phyloP scores from a whole-genome alignment of 1,140 invertebrate genomes.

The Anagrus nilaparvatae region DNA sequence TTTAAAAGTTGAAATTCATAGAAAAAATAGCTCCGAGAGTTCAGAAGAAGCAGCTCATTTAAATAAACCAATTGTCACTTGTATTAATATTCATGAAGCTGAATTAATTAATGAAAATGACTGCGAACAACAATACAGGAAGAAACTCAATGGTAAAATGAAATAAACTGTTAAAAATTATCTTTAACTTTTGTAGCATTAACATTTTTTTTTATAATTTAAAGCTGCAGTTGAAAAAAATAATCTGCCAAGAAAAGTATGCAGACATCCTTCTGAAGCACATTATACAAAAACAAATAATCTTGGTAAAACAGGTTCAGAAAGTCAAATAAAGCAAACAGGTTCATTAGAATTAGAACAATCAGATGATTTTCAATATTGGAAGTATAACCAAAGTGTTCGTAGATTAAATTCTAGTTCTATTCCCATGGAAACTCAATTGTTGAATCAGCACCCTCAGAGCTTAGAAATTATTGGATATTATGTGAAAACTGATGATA shows the following conservation, averaged over 20 bases:
- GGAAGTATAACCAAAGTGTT: conserved; percentile 36
- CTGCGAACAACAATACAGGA: conserved; percentile 24
- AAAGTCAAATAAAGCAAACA: conserved; percentile 40
- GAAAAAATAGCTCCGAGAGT: conserved; percentile 82
- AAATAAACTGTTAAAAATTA: no score
- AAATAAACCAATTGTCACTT: conserved; percentile 28
- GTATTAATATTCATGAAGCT: conserved; percentile 30
- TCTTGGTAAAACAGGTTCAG: conserved; percentile 37
- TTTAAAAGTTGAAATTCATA: conserved; percentile 84
- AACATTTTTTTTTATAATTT: no score
- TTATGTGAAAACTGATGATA: conserved; percentile 36
- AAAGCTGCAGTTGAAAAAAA: no score
- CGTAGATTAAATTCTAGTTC: conserved; percentile 32
- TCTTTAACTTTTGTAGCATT: no score
- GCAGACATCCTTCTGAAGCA: conserved; percentile 33
- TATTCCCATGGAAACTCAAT: conserved; percentile 32
- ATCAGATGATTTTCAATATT: conserved; percentile 33
- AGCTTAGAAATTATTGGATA: conserved; percentile 39
- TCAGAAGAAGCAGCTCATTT: conserved; percentile 47
- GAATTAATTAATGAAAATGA: conserved; percentile 30
- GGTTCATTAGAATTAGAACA: conserved; percentile 37
- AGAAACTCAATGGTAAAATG: conserved; percentile 29
- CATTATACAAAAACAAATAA: conserved; percentile 32
- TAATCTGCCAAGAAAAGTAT: conserved; percentile 28
- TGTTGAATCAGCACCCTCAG: conserved; percentile 34